These are phyloP conservation scores for Odocoileus hemionus DNA, from an alignment of 2,113 vertebrate genomes.

Conservation along the genomic window DNA sequence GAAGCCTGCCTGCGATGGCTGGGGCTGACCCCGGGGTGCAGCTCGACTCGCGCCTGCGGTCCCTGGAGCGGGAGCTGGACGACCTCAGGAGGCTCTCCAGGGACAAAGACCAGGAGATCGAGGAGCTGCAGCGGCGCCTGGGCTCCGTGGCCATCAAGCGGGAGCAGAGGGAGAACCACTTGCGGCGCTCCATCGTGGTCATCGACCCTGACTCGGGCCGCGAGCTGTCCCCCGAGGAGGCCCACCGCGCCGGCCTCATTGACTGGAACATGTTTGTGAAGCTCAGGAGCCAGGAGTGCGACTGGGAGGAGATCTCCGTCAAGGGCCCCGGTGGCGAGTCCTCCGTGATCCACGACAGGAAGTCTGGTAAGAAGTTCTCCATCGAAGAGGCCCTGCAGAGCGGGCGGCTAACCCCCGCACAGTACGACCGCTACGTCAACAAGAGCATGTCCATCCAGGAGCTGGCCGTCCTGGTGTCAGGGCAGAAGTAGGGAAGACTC, in stretches of 20 bases:
- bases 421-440: slow-evolving; percentile 92
- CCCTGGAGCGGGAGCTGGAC: slow-evolving; percentile 88
- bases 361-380: slow-evolving; percentile 94
- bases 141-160: slow-evolving; percentile 88
- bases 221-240: slow-evolving; percentile 96
- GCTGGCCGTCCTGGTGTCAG: slow-evolving; percentile 92
- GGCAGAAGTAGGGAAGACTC: slow-evolving; percentile 45
- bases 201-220: slow-evolving; percentile 95
- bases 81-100: slow-evolving; percentile 87
- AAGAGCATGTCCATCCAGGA: slow-evolving; percentile 98
- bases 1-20: slow-evolving; percentile 69
- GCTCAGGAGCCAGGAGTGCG: slow-evolving; percentile 95
- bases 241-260: slow-evolving; percentile 91
- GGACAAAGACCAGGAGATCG: slow-evolving; percentile 92
- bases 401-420: slow-evolving; percentile 85
- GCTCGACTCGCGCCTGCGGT: slow-evolving; percentile 87
- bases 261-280: slow-evolving; percentile 98
- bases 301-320: slow-evolving; percentile 97
- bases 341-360: slow-evolving; percentile 93
- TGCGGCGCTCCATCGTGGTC: slow-evolving; percentile 94
- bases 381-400: slow-evolving; percentile 92
- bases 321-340: slow-evolving; percentile 94
- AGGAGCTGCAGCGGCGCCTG: slow-evolving; percentile 90
- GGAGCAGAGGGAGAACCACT: slow-evolving; percentile 95
- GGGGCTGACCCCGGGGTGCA: slow-evolving; percentile 80